Evolutionary conservation across 2,888 invertebrate species (phyloP).

Genomic region (Neoascia interrupta): DNA sequence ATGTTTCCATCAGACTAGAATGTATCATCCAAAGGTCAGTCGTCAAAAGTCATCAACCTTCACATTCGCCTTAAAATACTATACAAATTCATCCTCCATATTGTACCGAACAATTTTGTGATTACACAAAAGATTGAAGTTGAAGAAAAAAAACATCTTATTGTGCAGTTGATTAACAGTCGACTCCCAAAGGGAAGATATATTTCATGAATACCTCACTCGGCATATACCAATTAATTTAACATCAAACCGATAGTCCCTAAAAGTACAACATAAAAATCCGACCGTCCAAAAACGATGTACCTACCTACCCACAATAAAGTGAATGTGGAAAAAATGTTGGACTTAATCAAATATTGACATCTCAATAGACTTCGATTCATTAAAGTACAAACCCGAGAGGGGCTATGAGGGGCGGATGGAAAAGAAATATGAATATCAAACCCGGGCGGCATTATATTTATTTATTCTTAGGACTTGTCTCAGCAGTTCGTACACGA

Average conservation of each 20-base stretch:
- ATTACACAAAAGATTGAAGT: conserved; percentile 32
- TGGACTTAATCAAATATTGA: conserved; percentile 68
- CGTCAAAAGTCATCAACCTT: no score
- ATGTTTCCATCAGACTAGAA: no score
- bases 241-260: conserved; percentile 38
- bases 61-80: no score
- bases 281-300: not conserved
- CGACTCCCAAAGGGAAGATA: not conserved
- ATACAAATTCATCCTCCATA: no score
- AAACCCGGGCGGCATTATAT: conserved; percentile 45
- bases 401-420: not conserved
- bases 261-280: conserved; percentile 1
- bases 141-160: conserved; percentile 13
- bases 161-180: conserved; percentile 50
- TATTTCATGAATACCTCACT: conserved; percentile 32
- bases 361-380: conserved; percentile 67
- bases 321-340: conserved; percentile 24
- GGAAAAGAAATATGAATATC: conserved; percentile 59
- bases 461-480: conserved; percentile 56
- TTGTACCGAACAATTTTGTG: no score
- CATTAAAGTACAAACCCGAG: conserved; percentile 46
- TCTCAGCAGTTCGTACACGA: conserved; percentile 30
- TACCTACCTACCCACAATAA: not conserved
- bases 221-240: conserved; percentile 55
- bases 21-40: no score